Conservation (phyloP, 2,113 vertebrate genomes). For the Leuciscus idus region DNA sequence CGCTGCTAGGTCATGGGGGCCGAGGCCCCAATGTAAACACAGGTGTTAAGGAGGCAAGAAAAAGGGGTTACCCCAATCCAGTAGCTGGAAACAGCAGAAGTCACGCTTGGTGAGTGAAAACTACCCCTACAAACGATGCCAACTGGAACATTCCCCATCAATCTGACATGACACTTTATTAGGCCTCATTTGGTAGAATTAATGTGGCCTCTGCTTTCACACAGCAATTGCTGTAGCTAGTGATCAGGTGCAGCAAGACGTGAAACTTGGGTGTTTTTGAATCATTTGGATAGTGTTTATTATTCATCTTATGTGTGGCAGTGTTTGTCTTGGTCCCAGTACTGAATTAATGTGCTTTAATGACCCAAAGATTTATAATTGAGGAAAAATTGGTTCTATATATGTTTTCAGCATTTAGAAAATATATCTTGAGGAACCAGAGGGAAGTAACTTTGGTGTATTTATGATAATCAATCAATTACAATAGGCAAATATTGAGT, state of each 20-base stretch:
- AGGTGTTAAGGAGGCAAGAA: slow-evolving; percentile 78
- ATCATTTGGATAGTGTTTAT: slow-evolving; percentile 42
- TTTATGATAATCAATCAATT: background rate
- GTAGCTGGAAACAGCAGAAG: slow-evolving; percentile 73
- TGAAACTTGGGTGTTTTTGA: slow-evolving; percentile 52
- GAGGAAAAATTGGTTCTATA: background rate
- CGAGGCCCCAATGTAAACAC: slow-evolving; percentile 85
- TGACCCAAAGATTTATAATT: background rate
- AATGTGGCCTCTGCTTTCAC: slow-evolving; percentile 64
- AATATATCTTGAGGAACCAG: background rate
- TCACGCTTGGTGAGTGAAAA: slow-evolving; percentile 59
- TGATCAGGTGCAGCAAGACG: slow-evolving; percentile 55
- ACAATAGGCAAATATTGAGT: too few species aligned
- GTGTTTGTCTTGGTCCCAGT: slow-evolving; percentile 61
- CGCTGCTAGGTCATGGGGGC: slow-evolving; percentile 71
- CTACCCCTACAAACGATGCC: slow-evolving; percentile 58
- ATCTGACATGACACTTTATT: slow-evolving; percentile 69
- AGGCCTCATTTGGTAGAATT: slow-evolving; percentile 70
- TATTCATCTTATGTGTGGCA: slow-evolving; percentile 54
- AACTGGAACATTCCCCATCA: slow-evolving; percentile 47
- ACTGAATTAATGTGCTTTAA: slow-evolving; percentile 41
- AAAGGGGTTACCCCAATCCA: slow-evolving; percentile 69
- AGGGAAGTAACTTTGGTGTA: background rate
- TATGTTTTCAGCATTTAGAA: background rate
- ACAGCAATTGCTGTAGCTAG: slow-evolving; percentile 66